A percentile compares a stretch with the other conserved stretches of the same genome.
phyloP scores from a whole-genome alignment of 2,888 invertebrate species.

The Aricia artaxerxes region DNA sequence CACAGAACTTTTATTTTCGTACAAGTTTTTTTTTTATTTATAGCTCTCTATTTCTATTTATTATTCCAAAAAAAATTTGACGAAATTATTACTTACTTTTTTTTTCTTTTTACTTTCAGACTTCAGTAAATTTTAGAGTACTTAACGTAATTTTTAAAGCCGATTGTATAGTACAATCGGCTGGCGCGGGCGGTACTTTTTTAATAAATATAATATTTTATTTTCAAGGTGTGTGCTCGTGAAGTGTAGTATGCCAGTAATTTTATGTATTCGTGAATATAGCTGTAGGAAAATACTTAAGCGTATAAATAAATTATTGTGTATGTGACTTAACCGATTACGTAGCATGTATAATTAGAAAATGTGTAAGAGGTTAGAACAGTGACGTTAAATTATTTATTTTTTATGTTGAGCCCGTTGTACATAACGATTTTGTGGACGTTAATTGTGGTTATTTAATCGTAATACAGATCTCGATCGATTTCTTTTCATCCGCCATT shows the following conservation, averaged over 20 bases:
- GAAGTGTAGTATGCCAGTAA: slow-evolving; percentile 73
- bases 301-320: slow-evolving; percentile 58
- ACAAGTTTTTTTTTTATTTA: background rate
- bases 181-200: background rate
- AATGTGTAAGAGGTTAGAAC: slow-evolving; percentile 71
- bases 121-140: background rate
- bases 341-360: slow-evolving; percentile 71
- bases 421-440: slow-evolving; percentile 71
- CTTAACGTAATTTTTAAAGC: background rate
- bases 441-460: slow-evolving; percentile 73
- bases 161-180: background rate
- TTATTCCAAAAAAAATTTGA: background rate
- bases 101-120: background rate
- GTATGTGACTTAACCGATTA: slow-evolving; percentile 62
- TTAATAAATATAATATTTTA: slow-evolving; percentile 26
- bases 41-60: background rate
- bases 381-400: slow-evolving; percentile 78
- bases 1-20: background rate
- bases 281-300: slow-evolving; percentile 52
- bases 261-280: slow-evolving; percentile 56
- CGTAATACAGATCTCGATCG: slow-evolving; percentile 67
- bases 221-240: slow-evolving; percentile 41
- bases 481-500: slow-evolving; percentile 43
- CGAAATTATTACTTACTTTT: background rate
- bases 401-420: slow-evolving; percentile 75